These are phyloP conservation scores for Schizopygopsis malacanthus DNA, from an alignment of 2,797 vertebrate genomes.

Conservation along the genomic window DNA sequence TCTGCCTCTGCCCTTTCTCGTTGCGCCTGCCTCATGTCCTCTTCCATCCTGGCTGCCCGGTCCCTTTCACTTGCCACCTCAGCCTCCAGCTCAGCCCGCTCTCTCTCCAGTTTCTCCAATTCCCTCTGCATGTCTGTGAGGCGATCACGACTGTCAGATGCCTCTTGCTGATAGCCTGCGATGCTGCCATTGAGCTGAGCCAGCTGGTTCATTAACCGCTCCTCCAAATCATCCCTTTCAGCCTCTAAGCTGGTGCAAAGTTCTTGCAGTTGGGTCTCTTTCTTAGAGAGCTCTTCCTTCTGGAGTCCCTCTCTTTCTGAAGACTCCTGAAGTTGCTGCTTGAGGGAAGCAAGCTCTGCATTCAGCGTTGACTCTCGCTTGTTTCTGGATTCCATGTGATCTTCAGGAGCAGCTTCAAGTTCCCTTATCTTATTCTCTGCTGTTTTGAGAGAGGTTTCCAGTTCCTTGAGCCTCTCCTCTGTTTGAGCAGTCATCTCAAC, in stretches of 20 bases:
- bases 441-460: conserved; percentile 62
- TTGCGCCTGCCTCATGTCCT: conserved; percentile 87
- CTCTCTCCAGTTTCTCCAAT: conserved; percentile 72
- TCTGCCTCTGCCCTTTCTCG: conserved; percentile 82
- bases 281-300: conserved; percentile 71
- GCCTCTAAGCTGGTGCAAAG: conserved; percentile 79
- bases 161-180: conserved; percentile 94
- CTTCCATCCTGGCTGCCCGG: conserved; percentile 81
- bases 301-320: conserved; percentile 75
- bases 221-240: conserved; percentile 96
- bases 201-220: conserved; percentile 96
- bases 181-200: conserved; percentile 98
- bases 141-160: conserved; percentile 80
- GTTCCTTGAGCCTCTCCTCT: conserved; percentile 66
- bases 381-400: conserved; percentile 62
- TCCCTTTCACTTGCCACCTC: conserved; percentile 73
- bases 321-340: conserved; percentile 73
- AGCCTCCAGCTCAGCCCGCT: conserved; percentile 77
- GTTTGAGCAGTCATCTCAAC: conserved; percentile 51
- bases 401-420: conserved; percentile 64
- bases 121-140: conserved; percentile 72
- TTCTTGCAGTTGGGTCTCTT: conserved; percentile 78
- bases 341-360: conserved; percentile 73
- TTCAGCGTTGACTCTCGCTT: conserved; percentile 58
- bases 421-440: conserved; percentile 69